These are phyloP conservation scores for Ceratoteleas bidentatus DNA, from an alignment of 1,140 invertebrate species.

Conservation along the genomic window DNA sequence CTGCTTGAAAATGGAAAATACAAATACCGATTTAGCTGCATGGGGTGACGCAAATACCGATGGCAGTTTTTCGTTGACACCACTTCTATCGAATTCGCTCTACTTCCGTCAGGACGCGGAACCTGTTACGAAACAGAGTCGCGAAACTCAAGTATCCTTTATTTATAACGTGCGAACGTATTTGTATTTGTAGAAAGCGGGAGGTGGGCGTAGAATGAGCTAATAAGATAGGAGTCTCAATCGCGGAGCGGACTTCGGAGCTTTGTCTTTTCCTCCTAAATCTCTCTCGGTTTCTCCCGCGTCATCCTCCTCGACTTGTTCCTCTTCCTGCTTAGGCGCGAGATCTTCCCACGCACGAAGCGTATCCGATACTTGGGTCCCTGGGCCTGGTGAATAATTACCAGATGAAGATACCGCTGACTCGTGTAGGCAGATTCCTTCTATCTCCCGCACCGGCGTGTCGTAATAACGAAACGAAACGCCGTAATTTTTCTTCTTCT, in stretches of 20 bases:
- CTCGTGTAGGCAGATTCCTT: slow-evolving; percentile 70
- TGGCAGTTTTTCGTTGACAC: too few relatives aligned
- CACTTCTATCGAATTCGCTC: too few relatives aligned
- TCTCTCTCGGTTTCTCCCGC: slow-evolving; percentile 59
- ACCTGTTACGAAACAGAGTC: slow-evolving; percentile 26
- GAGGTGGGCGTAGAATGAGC: slow-evolving; percentile 68
- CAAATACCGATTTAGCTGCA: too few relatives aligned
- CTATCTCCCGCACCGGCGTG: slow-evolving; percentile 39
- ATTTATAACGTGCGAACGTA: slow-evolving; percentile 61
- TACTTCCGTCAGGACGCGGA: slow-evolving; percentile 11
- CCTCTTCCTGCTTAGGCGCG: slow-evolving; percentile 65
- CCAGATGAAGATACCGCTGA: slow-evolving; percentile 76
- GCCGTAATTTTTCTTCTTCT: slow-evolving; percentile 20
- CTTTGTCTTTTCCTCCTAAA: slow-evolving; percentile 69
- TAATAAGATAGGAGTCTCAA: slow-evolving; percentile 66
- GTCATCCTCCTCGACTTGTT: slow-evolving; percentile 68
- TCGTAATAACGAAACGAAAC: slow-evolving; percentile 38
- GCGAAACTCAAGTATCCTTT: slow-evolving; percentile 46
- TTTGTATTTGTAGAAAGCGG: slow-evolving; percentile 65
- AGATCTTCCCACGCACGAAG: slow-evolving; percentile 78
- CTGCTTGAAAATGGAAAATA: too few relatives aligned
- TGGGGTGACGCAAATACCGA: too few relatives aligned
- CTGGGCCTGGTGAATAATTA: slow-evolving; percentile 74
- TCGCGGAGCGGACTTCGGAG: slow-evolving; percentile 57
- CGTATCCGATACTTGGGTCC: slow-evolving; percentile 65